These are phyloP conservation scores for Carassius gibelio DNA, from an alignment of 2,113 vertebrate genomes.

Conservation along the genomic window DNA sequence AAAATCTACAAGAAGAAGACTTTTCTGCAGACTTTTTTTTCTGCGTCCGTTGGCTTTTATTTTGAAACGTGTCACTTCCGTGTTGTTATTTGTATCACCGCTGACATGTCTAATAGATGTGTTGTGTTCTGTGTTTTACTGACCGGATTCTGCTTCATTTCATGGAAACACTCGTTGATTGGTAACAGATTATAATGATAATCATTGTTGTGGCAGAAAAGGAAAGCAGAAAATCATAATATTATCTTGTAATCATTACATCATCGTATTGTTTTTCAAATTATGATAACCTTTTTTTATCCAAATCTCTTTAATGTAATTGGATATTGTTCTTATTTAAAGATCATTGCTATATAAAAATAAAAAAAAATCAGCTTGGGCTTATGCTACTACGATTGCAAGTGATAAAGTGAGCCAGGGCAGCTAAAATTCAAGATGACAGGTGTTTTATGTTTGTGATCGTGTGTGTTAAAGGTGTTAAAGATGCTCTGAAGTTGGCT, in stretches of 20 bases:
- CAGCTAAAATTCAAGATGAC: neutral
- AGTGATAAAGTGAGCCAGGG: neutral
- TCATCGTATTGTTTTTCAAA: neutral
- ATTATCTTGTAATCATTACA: neutral
- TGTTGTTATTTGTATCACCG: neutral
- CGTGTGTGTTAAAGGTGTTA: constrained; percentile 51
- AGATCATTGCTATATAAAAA: neutral
- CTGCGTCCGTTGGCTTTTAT: neutral
- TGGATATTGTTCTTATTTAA: neutral
- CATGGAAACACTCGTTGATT: constrained; percentile 35
- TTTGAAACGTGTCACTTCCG: neutral
- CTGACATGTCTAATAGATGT: constrained; percentile 28
- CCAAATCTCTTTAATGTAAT: neutral
- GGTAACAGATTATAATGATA: neutral
- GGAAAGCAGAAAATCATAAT: neutral
- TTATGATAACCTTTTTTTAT: neutral
- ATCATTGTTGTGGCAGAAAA: neutral
- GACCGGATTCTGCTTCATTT: constrained; percentile 32
- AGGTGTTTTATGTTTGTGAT: neutral
- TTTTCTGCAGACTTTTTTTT: too few species aligned
- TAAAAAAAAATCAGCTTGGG: neutral
- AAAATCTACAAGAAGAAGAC: too few species aligned
- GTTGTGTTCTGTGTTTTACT: neutral
- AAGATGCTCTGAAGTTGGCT: constrained; percentile 38
- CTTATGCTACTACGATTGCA: neutral